A percentile compares a stretch with the other conserved stretches of the same genome.
Conservation (phyloP, 2,797 vertebrate species). For the Moxostoma hubbsi region DNA sequence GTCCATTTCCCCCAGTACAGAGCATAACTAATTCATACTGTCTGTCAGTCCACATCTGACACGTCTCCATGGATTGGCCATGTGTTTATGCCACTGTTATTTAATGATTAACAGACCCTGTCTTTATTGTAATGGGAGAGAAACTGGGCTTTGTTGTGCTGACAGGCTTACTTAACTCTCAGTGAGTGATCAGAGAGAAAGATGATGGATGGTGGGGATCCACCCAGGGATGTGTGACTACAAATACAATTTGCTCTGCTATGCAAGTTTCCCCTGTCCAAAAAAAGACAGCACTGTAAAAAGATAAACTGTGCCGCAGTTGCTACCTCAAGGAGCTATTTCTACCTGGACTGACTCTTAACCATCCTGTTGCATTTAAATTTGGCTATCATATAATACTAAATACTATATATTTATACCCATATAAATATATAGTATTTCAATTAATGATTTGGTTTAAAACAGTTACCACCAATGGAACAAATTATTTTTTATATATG, state of each 20-base stretch:
- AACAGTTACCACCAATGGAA: too few relatives aligned
- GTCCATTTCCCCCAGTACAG: constrained; percentile 24
- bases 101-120: constrained; percentile 44
- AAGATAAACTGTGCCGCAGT: not conserved
- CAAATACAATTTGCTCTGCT: constrained; percentile 17
- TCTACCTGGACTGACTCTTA: too few relatives aligned
- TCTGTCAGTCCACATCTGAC: constrained; percentile 42
- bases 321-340: not conserved
- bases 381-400: too few relatives aligned
- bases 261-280: not conserved
- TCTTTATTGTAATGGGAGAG: constrained; percentile 41
- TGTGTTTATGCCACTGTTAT: constrained; percentile 42
- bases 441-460: too few relatives aligned
- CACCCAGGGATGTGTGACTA: constrained; percentile 7
- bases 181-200: constrained; percentile 10
- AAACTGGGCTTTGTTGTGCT: constrained; percentile 20
- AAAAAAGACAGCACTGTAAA: not conserved
- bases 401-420: too few relatives aligned
- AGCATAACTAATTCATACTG: constrained; percentile 43
- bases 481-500: too few relatives aligned
- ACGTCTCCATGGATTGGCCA: constrained; percentile 17
- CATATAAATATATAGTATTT: too few relatives aligned
- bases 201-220: not conserved
- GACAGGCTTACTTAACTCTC: constrained; percentile 44
- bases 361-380: too few relatives aligned